Evolutionary conservation across 1,140 invertebrate species (phyloP).

Genomic region (Cheumatopsyche charites): DNA sequence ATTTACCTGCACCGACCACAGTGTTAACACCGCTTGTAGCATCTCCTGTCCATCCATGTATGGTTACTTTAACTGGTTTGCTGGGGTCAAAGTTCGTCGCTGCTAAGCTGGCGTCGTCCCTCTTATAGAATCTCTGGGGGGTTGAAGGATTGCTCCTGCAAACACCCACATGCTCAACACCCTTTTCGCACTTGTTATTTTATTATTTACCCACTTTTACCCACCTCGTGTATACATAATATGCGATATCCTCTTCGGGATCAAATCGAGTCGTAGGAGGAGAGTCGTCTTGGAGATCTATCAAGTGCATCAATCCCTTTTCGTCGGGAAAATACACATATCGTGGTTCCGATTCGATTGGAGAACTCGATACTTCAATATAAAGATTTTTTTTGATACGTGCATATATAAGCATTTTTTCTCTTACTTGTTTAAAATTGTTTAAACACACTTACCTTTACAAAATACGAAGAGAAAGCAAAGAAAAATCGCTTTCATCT

Average conservation of each 20-base stretch:
- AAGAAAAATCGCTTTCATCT: neutral
- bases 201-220: neutral
- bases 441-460: neutral
- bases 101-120: neutral
- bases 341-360: neutral
- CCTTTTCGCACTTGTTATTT: too few species aligned
- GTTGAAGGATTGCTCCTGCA: conserved; percentile 6
- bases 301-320: neutral
- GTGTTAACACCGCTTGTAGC: conserved; percentile 10
- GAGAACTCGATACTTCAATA: neutral
- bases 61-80: conserved; percentile 3
- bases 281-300: neutral
- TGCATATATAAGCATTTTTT: too few species aligned
- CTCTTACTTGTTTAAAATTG: neutral
- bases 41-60: conserved; percentile 24
- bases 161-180: neutral
- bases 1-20: conserved; percentile 17
- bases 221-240: neutral
- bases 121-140: neutral
- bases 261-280: neutral
- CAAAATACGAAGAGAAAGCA: neutral
- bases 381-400: neutral
- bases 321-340: neutral
- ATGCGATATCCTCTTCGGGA: conserved; percentile 9
- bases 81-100: neutral